phyloP scores from a whole-genome alignment of 2,113 vertebrate genomes.

The Hypanus sabinus region DNA sequence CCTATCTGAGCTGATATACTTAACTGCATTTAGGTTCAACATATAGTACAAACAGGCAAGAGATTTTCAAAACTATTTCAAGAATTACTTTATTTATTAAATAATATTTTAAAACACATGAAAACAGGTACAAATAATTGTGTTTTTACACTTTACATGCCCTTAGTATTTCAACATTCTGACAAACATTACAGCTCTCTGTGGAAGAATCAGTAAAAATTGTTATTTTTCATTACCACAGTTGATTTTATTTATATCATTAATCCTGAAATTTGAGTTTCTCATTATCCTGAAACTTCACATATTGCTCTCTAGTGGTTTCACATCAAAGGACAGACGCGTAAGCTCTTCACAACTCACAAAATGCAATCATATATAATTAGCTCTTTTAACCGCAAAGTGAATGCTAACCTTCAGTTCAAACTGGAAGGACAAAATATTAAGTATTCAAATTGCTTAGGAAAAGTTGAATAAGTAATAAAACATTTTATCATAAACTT shows the following conservation, averaged over 20 bases:
- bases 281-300: neutral
- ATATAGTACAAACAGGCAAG: neutral
- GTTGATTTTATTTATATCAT: neutral
- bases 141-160: neutral
- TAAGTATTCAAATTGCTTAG: neutral
- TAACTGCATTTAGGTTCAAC: neutral
- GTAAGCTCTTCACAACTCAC: neutral
- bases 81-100: neutral
- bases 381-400: neutral
- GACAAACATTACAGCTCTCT: neutral
- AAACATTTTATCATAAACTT: neutral
- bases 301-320: neutral
- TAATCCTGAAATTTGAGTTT: neutral
- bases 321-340: neutral
- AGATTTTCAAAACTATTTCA: neutral
- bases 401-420: neutral
- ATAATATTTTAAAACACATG: neutral
- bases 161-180: neutral
- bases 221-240: neutral
- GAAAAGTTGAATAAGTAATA: neutral
- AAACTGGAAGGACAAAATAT: neutral
- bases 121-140: neutral
- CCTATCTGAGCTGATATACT: neutral
- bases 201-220: neutral
- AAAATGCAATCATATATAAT: neutral